phyloP scores from a whole-genome alignment of 2,888 invertebrate genomes.

The Synergus japonicus region DNA sequence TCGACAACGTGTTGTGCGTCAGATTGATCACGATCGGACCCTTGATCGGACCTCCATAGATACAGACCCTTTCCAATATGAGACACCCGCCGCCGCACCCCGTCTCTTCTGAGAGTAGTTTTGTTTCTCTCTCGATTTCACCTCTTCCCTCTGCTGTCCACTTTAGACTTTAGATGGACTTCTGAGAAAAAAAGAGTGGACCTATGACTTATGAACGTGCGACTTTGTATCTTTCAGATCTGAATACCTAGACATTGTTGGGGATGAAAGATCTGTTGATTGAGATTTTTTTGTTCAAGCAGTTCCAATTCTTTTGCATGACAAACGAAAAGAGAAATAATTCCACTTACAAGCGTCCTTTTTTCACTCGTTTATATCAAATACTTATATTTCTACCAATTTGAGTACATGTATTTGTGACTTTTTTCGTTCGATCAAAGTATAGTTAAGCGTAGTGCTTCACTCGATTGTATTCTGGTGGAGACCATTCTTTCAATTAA shows the following conservation, averaged over 20 bases:
- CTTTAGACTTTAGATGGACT: not conserved
- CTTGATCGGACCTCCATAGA: conserved; percentile 13
- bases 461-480: too few species aligned
- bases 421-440: too few species aligned
- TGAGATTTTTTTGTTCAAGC: not conserved
- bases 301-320: conserved; percentile 17
- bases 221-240: not conserved
- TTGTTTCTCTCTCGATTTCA: not conserved
- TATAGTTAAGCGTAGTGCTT: too few species aligned
- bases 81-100: not conserved
- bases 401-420: too few species aligned
- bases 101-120: not conserved
- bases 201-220: not conserved
- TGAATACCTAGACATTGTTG: too few species aligned
- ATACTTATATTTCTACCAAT: too few species aligned
- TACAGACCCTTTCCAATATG: conserved; percentile 6
- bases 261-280: too few species aligned
- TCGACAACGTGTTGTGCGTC: conserved; percentile 2
- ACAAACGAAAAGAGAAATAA: not conserved
- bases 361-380: too few species aligned
- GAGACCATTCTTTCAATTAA: too few species aligned
- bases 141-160: not conserved
- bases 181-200: not conserved
- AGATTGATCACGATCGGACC: conserved; percentile 21
- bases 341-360: too few species aligned